phyloP scores from a whole-genome alignment of 2,113 vertebrate genomes.

The Microcebus tavaratra region DNA sequence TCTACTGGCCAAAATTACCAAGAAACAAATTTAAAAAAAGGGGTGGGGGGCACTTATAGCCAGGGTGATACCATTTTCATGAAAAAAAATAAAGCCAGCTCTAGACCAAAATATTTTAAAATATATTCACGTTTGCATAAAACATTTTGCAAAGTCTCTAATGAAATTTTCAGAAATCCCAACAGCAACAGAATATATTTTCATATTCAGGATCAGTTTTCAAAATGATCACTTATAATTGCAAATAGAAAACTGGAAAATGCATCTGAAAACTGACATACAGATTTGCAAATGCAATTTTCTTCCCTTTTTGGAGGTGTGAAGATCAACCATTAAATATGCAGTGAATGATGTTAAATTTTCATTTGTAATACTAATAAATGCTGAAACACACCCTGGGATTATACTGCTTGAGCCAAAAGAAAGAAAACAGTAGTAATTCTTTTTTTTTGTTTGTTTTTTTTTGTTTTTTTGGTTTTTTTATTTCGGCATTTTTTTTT shows the following conservation, averaged over 20 bases:
- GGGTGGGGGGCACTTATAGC: background rate
- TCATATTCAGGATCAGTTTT: conserved; percentile 18
- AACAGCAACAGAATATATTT: conserved; percentile 10
- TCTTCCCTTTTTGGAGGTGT: background rate
- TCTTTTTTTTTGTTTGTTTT: too few species aligned
- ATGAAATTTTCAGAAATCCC: conserved; percentile 51
- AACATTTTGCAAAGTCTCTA: background rate
- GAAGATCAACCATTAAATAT: background rate
- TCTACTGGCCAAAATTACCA: background rate
- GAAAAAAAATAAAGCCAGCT: conserved; percentile 36
- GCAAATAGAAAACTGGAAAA: conserved; percentile 14
- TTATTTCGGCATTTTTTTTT: too few species aligned
- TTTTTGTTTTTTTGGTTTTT: too few species aligned
- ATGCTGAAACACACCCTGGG: background rate
- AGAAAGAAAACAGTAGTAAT: background rate
- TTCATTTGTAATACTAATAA: conserved; percentile 28
- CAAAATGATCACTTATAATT: conserved; percentile 22
- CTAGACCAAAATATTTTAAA: conserved; percentile 38
- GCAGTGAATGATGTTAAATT: background rate
- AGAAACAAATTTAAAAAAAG: conserved; percentile 19
- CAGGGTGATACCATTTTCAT: conserved; percentile 53
- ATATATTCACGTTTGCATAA: conserved; percentile 27
- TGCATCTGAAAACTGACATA: background rate
- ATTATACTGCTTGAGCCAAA: background rate
- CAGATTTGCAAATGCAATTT: background rate